Percentiles rank a stretch among this genome's conserved stretches.
Evolutionary conservation across 2,113 vertebrate species (phyloP).

Genomic region (Hylia prasina): DNA sequence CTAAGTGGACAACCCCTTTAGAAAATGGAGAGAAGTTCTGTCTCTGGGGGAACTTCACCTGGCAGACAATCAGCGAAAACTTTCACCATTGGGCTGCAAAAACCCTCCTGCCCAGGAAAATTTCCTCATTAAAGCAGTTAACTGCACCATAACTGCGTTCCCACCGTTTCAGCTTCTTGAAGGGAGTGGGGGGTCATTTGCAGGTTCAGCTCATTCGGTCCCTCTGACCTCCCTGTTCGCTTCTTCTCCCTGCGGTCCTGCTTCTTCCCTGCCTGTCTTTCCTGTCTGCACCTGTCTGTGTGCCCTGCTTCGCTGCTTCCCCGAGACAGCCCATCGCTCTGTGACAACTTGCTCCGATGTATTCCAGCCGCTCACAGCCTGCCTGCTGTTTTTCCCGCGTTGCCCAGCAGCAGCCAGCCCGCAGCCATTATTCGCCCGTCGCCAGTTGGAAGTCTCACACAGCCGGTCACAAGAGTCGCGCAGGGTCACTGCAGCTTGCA

Average conservation of each 20-base stretch:
- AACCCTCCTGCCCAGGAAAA: background rate
- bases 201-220: background rate
- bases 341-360: too few relatives aligned
- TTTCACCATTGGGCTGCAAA: background rate
- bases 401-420: background rate
- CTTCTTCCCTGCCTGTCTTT: background rate
- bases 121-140: background rate
- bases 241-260: background rate
- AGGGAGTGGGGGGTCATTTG: background rate
- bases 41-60: background rate
- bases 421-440: fast-evolving
- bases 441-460: background rate
- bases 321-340: too few relatives aligned
- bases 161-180: background rate
- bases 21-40: background rate
- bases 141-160: background rate
- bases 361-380: background rate
- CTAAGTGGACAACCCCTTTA: fast-evolving
- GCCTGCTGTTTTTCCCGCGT: background rate
- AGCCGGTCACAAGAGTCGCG: background rate
- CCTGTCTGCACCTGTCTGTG: background rate
- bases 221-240: fast-evolving
- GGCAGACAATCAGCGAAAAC: fast-evolving
- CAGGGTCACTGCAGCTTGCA: background rate
- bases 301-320: background rate